Evolutionary conservation across 2,113 vertebrate genomes (phyloP), one percentile per base, ranked within the genome.

Genomic region (Sakesphorus luctuosus): DNA sequence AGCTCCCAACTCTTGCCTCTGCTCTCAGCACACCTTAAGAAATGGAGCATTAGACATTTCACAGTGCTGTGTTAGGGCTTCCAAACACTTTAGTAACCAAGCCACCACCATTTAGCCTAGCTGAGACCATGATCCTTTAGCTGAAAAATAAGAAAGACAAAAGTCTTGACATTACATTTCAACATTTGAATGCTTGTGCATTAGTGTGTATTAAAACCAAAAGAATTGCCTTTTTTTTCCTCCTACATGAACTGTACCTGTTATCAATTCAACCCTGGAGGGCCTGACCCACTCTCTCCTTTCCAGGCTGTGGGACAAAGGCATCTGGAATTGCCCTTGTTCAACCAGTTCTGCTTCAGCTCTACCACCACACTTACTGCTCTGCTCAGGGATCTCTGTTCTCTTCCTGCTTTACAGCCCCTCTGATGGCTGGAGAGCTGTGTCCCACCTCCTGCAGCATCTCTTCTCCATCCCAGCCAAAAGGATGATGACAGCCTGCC

Each of bases 31-130:
- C 44, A 36, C 49, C 31, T 50, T 14, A 28, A 72, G 56, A 73
- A 79, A 52, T 0, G 2, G 55, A 84, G 63, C 18, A 35, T 21
- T 11, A 8, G 11, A 6, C 0, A 0, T 59, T 50, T 77, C 66
- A 72, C 35, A 36, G 25, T 7, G n/a, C 46, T 73, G 12, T 15
- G 9, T 28, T 44, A 59, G 12, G 84, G 33, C 66, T 71, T 25
- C 66, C 44, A 71, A 81, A 84, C 12, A 29, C 25, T 24, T 63
- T 1, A 43, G 35, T 6, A 59, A 35, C 33, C 35, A 82, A 53
- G 12, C 12, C 52, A 79, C 47, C 6, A 8, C 29, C 36, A 7
- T 24, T 55, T 3, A 56, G 33, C 24, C 35, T 21, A 26, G 28
- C 0, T 55, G 38, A 79, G 28, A 56, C 35, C 9, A 9, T 1